Percentiles rank a stretch among this genome's conserved stretches.
Conservation (phyloP, 2,888 invertebrate species). For the Dromius quadrimaculatus region DNA sequence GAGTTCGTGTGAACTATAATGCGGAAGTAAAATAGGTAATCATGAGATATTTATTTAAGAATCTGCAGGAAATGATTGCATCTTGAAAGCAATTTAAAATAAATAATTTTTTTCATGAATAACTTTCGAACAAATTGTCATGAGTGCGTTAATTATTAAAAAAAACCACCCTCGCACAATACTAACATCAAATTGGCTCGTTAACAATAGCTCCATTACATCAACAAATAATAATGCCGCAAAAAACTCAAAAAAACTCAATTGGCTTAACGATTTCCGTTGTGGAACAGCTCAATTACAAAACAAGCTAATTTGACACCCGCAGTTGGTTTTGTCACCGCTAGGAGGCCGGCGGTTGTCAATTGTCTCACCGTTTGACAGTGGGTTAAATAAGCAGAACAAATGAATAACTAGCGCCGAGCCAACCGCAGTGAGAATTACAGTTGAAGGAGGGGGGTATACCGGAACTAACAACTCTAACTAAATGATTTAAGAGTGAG, state of each 20-base stretch:
- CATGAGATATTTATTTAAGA: neutral
- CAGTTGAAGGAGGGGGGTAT: constrained; percentile 57
- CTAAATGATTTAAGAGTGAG: constrained; percentile 59
- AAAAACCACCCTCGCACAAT: constrained; percentile 10
- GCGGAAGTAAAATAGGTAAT: constrained; percentile 25
- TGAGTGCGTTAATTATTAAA: constrained; percentile 21
- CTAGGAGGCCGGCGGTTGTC: constrained; percentile 6
- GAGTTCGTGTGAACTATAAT: constrained; percentile 18
- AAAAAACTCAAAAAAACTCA: constrained; percentile 34
- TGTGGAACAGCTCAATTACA: constrained; percentile 42
- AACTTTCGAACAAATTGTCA: constrained; percentile 35
- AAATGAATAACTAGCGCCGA: constrained; percentile 24
- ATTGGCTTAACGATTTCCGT: constrained; percentile 44
- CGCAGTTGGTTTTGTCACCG: constrained; percentile 21
- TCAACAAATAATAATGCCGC: constrained; percentile 35
- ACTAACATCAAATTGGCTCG: neutral
- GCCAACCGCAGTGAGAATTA: constrained; percentile 56
- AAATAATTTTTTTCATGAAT: too few species aligned
- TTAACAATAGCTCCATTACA: constrained; percentile 26
- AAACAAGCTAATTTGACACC: constrained; percentile 43
- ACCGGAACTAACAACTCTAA: constrained; percentile 63
- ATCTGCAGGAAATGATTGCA: neutral
- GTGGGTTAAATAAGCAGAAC: constrained; percentile 41
- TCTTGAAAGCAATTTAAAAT: too few species aligned
- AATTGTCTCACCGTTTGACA: constrained; percentile 25